Evolutionary conservation across 2,888 invertebrate species (phyloP).

Genomic region (Dryobota labecula): DNA sequence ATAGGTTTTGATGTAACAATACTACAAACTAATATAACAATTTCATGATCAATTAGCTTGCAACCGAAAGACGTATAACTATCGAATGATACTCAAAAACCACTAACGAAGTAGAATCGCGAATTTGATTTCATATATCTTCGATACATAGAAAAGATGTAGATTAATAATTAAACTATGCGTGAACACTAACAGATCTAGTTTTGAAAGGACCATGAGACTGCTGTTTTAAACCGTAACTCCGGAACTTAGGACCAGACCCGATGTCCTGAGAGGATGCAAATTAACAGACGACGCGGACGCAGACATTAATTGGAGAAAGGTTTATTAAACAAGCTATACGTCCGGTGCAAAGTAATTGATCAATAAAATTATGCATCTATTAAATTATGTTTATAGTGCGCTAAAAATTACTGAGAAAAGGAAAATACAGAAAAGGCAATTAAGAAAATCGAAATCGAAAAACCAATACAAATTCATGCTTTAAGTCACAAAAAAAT

Average conservation of each 20-base stretch:
- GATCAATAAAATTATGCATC: constrained; percentile 11
- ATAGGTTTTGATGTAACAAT: not conserved
- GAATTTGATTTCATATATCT: not conserved
- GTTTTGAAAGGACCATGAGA: not conserved
- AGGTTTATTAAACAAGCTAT: constrained; percentile 46
- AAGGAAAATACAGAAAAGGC: not conserved
- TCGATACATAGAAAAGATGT: not conserved
- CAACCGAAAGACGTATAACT: not conserved
- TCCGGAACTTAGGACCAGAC: constrained; percentile 39
- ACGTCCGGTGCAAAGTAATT: constrained; percentile 40
- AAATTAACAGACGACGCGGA: constrained; percentile 30
- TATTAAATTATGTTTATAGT: constrained; percentile 10
- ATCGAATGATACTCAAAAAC: not conserved
- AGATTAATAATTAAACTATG: not conserved
- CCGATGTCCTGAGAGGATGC: constrained; percentile 37
- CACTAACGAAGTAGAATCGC: not conserved
- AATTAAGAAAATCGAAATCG: not conserved
- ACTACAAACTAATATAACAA: not conserved
- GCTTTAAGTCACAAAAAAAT: too few species aligned
- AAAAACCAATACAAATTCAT: too few species aligned
- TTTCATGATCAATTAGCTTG: not conserved
- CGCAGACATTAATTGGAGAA: constrained; percentile 45
- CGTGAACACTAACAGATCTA: not conserved
- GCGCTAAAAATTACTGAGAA: not conserved
- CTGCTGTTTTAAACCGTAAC: not conserved